Evolutionary conservation across 2,888 invertebrate genomes (phyloP).

Genomic region (Heliothis peltigera): DNA sequence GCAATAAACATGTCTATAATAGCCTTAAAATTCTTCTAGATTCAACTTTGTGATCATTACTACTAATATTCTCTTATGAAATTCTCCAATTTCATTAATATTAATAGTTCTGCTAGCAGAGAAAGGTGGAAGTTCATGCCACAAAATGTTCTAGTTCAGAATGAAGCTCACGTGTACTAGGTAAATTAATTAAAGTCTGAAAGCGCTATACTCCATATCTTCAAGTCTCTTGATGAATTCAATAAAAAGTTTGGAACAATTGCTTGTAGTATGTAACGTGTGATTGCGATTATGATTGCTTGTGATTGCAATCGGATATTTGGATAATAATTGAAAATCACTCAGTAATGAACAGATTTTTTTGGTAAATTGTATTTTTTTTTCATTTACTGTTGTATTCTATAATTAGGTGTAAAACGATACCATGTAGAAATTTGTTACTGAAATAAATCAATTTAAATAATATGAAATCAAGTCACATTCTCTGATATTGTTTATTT

Average conservation of each 20-base stretch:
- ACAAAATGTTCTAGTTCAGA: conserved; percentile 60
- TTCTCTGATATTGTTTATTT: no score
- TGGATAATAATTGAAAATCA: no score
- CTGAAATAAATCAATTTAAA: no score
- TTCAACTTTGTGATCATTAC: conserved; percentile 27
- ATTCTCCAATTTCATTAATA: conserved; percentile 48
- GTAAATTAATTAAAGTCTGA: conserved; percentile 64
- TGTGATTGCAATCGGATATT: background rate
- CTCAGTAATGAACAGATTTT: no score
- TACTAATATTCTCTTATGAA: conserved; percentile 39
- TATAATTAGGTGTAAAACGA: no score
- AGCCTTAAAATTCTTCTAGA: conserved; percentile 18
- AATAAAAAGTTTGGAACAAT: conserved; percentile 58
- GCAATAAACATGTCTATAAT: background rate
- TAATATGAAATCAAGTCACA: no score
- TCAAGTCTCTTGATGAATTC: conserved; percentile 55
- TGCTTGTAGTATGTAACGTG: conserved; percentile 16
- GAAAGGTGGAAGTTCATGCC: conserved; percentile 44
- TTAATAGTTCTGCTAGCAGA: conserved; percentile 40
- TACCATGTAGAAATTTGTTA: no score
- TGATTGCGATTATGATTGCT: conserved; percentile 26
- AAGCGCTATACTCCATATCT: conserved; percentile 39
- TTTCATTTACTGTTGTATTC: no score
- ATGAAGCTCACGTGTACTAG: conserved; percentile 49
- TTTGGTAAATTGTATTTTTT: no score